Evolutionary conservation across 2,113 vertebrate genomes (phyloP), one percentile per base, ranked within the genome.

Genomic region (Hirundichthys speculiger): DNA sequence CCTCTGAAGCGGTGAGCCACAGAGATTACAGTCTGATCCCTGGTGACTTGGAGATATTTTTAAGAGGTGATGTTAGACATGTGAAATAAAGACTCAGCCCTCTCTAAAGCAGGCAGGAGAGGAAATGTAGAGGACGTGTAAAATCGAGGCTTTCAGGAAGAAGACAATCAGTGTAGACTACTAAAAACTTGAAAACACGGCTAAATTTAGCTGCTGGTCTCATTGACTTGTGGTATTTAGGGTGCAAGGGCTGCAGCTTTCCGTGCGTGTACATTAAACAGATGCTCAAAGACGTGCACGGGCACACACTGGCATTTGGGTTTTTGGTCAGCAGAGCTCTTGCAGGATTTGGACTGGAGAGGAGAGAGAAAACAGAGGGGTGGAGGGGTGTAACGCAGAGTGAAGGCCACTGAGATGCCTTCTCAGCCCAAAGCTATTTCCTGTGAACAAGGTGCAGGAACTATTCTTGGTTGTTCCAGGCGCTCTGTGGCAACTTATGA

Each of bases 51-150:
- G 46, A 86, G 82, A 90, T 90, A 87, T 88, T 89, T 90, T 86
- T 81, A 87, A 85, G 83, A 87, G 87, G 87, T 92, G 89, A 90
- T 87, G 86, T 89, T 85, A 88, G 82, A 89, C 75, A 66, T 73
- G 82, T 86, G 86, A 89, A 90, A 90, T 84, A 80, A 75, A 69
- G 69, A 69, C 57, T 34, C 18, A 13, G 47, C 40, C 53, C 22
- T 43, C 20, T 68, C 39, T 42, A 52, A 73, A 73, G 64, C 2
- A 42, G 63, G 30, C 56, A 60, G 21, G 12, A 53, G 51, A 67
- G 56, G 63, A 76, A 57, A 75, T 65, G 51, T 12, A 19, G 60
- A 52, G 27, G 45, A 43, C 38, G 19, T 40, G 60, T 52, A 30
- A 75, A 76, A 61, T 46, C 5, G 10, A 73, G 25, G 42, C 19